A percentile compares a stretch with the other conserved stretches of the same genome.
phyloP scores from a whole-genome alignment of 2,797 vertebrate genomes.

The Sebastolobus alascanus region DNA sequence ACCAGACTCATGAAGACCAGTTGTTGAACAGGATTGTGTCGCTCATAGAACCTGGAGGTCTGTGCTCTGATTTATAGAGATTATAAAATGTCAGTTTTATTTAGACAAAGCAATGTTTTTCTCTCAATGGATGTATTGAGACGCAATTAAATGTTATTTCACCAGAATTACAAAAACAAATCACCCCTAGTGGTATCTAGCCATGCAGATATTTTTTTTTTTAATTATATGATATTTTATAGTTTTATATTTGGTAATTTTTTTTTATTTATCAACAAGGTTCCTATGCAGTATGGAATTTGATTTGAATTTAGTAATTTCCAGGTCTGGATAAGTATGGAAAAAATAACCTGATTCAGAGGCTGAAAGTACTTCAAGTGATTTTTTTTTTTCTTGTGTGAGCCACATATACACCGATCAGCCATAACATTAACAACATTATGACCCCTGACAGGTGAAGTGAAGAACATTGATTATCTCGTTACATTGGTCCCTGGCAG shows the following conservation, averaged over 20 bases:
- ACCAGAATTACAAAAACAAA: background rate
- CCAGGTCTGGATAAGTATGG: no score
- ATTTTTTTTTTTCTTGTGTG: background rate
- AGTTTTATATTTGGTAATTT: background rate
- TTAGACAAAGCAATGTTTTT: background rate
- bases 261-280: background rate
- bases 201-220: background rate
- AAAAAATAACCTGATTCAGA: background rate
- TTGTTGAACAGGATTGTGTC: constrained; percentile 91
- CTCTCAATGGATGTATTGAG: background rate
- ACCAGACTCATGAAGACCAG: constrained; percentile 88
- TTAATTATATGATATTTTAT: background rate
- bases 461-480: no score
- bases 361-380: background rate
- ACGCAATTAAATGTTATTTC: background rate
- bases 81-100: background rate
- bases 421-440: no score
- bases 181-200: background rate
- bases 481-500: no score
- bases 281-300: no score
- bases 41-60: constrained; percentile 90
- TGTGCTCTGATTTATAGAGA: constrained; percentile 27
- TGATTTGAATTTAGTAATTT: no score
- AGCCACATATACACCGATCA: background rate
- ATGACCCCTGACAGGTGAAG: no score